Percentiles rank a stretch among this genome's conserved stretches.
phyloP scores from a whole-genome alignment of 2,888 invertebrate genomes.

The Temnothorax unifasciatus region DNA sequence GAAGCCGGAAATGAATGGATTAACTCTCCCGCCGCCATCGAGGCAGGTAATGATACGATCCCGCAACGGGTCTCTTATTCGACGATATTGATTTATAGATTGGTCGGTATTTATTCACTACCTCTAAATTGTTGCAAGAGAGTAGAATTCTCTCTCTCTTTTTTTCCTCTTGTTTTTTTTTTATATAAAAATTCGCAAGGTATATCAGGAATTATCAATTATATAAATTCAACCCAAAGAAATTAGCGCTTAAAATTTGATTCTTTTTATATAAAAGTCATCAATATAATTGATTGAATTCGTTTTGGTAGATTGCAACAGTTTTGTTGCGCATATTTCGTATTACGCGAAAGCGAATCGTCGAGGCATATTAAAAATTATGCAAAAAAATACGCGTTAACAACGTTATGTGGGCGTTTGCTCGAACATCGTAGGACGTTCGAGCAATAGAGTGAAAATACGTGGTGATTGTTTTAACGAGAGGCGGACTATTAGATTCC shows the following conservation, averaged over 20 bases:
- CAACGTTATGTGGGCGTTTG: neutral
- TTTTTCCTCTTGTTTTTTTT: neutral
- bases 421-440: neutral
- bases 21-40: neutral
- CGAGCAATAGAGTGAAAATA: constrained; percentile 38
- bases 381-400: neutral
- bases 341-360: neutral
- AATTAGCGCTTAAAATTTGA: neutral
- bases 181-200: neutral
- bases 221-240: constrained; percentile 6
- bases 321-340: neutral
- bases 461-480: constrained; percentile 43
- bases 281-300: constrained; percentile 14
- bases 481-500: constrained; percentile 46
- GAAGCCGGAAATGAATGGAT: constrained; percentile 34
- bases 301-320: neutral
- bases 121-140: neutral
- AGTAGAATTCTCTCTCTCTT: neutral
- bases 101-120: neutral
- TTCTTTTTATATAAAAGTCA: neutral
- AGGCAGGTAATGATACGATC: neutral
- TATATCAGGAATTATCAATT: neutral
- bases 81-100: constrained; percentile 13
- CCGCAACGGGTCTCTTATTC: neutral
- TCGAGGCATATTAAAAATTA: neutral